These are phyloP conservation scores for Choloepus didactylus DNA, from an alignment of 2,797 vertebrate species.

Conservation along the genomic window DNA sequence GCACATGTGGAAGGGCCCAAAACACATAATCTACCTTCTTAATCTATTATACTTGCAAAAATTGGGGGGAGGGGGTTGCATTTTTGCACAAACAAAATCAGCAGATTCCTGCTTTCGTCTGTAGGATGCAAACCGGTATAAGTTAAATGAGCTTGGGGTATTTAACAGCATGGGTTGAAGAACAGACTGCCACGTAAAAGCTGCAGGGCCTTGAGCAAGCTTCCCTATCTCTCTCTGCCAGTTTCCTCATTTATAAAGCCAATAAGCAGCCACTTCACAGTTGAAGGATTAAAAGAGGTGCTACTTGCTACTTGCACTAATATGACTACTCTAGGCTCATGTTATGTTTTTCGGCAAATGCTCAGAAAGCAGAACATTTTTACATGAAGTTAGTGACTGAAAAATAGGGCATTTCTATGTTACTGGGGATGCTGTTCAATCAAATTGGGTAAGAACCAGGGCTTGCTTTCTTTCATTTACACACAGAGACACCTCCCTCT, in stretches of 20 bases:
- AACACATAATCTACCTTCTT: not conserved
- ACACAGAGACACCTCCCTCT: not conserved
- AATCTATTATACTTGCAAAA: not conserved
- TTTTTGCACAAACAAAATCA: constrained; percentile 36
- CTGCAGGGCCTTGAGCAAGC: not conserved
- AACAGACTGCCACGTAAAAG: not conserved
- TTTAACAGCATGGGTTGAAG: not conserved
- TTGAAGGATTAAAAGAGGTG: not conserved
- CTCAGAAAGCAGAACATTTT: constrained; percentile 16
- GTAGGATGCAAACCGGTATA: not conserved
- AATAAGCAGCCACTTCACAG: not conserved
- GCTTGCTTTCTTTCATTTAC: not conserved
- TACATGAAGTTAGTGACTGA: not conserved
- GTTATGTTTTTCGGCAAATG: not conserved
- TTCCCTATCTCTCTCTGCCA: not conserved
- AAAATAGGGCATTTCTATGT: not conserved
- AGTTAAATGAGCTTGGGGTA: not conserved
- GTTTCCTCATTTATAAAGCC: not conserved
- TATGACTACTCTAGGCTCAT: not conserved
- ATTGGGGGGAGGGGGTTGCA: not conserved
- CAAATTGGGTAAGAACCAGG: not conserved
- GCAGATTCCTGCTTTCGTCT: not conserved
- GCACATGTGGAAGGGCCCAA: not conserved
- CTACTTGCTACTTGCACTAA: not conserved
- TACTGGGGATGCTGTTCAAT: not conserved